phyloP scores from a whole-genome alignment of 1,140 invertebrate species.

The Nephotettix cincticeps region DNA sequence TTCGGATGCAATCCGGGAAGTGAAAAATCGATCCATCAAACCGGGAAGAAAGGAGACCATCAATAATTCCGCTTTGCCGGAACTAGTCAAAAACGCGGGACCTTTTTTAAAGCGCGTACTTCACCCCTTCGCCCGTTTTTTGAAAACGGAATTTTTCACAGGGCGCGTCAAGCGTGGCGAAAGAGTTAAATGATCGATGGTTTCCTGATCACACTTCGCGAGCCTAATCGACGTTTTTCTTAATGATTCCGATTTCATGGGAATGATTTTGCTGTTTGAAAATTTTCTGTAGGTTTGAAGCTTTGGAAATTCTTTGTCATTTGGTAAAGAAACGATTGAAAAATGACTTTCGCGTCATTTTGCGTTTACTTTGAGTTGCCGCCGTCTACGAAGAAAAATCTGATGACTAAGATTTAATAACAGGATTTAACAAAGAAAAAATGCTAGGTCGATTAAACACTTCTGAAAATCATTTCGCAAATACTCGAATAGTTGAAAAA shows the following conservation, averaged over 20 bases:
- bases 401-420: no score
- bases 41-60: neutral
- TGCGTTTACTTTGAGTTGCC: no score
- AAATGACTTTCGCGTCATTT: no score
- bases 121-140: constrained; percentile 16
- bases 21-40: constrained; percentile 19
- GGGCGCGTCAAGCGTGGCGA: neutral
- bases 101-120: constrained; percentile 1
- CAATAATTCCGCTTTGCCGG: neutral
- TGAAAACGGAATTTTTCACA: constrained; percentile 16
- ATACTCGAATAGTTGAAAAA: no score
- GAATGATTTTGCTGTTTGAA: constrained; percentile 4
- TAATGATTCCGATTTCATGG: constrained; percentile 21
- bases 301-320: no score
- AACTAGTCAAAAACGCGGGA: neutral
- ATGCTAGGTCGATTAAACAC: no score
- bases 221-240: constrained; percentile 13
- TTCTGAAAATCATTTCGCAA: no score
- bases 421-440: no score
- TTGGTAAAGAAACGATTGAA: no score
- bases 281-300: neutral
- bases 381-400: no score
- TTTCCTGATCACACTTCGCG: constrained; percentile 1
- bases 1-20: constrained; percentile 14
- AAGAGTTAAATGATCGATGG: constrained; percentile 20